Base-by-base conservation (phyloP, 1,140 invertebrate species). In the Mesaphorura yosii region DNA sequence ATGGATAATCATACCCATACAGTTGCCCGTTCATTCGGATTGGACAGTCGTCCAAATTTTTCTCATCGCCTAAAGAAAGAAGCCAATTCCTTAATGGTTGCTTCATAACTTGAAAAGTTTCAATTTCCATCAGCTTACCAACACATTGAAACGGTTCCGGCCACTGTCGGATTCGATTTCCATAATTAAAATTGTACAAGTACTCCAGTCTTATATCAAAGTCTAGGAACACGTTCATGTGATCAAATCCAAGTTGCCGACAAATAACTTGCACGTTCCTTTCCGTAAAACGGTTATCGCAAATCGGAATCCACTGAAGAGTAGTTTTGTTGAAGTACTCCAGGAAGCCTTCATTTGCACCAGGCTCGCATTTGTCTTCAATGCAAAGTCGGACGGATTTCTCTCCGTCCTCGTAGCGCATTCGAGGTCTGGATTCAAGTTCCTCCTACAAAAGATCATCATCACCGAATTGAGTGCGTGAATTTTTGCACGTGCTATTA, bases 261-360 rank as follows among this genome's bases (percentile, higher is more conserved):
- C 95, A 99, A 0, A 95, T 88, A 1, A 98, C 90, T 75, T 92
- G 82, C 2, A 88, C 89, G 69, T 95, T 95, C 64, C 88, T 75
- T 67, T 94, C 87, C 0, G 88, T 94, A 67, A 98, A 98, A 51
- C 90, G 75, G 44, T 78, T 76, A 73, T 99, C 95, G 70, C 96
- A 99, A 66, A 97, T 81, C 0, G 95, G 88, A 34, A 95, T 86
- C 90, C 92, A 97, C 67, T 97, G 90, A 10, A 89, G 70, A 0
- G 91, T 94, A 3, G 94, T 97, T 49, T 73, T 75, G 68, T 98
- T 99, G 67, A 88, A 98, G 63, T 93, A 84, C 72, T 98, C 88
- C 28, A 99, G 69, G 65, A 97, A 99, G 31, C 31, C 10, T 59
- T 77, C 69, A 39, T 59, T 63, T 5, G 53, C 31, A 17, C 51